phyloP scores from a whole-genome alignment of 2,888 invertebrate species.

The Hypena proboscidalis region DNA sequence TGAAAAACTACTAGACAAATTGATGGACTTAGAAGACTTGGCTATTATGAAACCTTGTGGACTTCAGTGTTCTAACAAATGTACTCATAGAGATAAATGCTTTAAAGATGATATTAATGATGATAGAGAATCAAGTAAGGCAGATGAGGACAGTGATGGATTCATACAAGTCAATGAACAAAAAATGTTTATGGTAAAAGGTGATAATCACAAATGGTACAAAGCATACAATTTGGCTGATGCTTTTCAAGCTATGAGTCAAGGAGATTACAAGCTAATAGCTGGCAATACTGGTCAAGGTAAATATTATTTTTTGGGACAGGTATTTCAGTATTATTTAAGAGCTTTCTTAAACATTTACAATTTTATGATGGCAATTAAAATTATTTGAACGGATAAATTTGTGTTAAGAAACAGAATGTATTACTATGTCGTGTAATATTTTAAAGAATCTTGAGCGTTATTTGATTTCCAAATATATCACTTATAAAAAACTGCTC shows the following conservation, averaged over 20 bases:
- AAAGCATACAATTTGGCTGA: slow-evolving; percentile 75
- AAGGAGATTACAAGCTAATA: slow-evolving; percentile 81
- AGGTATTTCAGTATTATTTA: too few relatives aligned
- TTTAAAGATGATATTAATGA: slow-evolving; percentile 10
- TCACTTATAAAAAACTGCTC: too few relatives aligned
- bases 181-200: slow-evolving; percentile 79
- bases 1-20: slow-evolving; percentile 67
- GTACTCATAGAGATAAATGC: slow-evolving; percentile 50
- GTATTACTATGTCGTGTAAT: too few relatives aligned
- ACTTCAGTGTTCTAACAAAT: slow-evolving; percentile 53
- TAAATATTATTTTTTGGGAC: too few relatives aligned
- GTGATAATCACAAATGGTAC: slow-evolving; percentile 73
- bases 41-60: slow-evolving; percentile 61
- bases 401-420: too few relatives aligned
- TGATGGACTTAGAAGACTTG: slow-evolving; percentile 78
- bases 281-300: slow-evolving; percentile 90
- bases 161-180: slow-evolving; percentile 39
- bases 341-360: too few relatives aligned
- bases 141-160: slow-evolving; percentile 35
- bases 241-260: slow-evolving; percentile 71
- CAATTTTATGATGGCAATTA: too few relatives aligned
- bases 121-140: slow-evolving; percentile 13
- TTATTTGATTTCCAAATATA: too few relatives aligned
- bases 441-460: too few relatives aligned
- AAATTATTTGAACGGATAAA: too few relatives aligned